phyloP scores from a whole-genome alignment of 2,797 vertebrate genomes.

The Paguma larvata region DNA sequence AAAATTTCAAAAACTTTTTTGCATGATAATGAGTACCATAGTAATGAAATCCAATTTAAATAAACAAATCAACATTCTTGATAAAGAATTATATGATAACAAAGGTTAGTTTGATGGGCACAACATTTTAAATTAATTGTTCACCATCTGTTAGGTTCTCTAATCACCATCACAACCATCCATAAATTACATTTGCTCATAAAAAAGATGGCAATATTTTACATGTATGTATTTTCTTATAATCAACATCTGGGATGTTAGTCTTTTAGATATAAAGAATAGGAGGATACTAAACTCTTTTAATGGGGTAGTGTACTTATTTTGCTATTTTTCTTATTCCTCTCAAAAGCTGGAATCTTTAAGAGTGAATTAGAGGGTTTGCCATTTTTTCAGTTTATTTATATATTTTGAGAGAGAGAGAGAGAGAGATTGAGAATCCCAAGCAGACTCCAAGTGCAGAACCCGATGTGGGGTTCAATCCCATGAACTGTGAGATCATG shows the following conservation, averaged over 20 bases:
- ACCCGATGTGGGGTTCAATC: too few species aligned
- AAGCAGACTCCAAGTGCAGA: too few species aligned
- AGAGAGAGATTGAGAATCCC: too few species aligned
- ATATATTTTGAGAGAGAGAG: too few species aligned
- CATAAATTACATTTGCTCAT: conserved; percentile 77
- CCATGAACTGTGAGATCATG: too few species aligned
- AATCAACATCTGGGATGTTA: conserved; percentile 37
- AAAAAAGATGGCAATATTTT: conserved; percentile 67
- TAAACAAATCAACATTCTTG: conserved; percentile 37
- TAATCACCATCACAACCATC: conserved; percentile 63
- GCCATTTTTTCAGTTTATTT: background rate
- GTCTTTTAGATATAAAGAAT: conserved; percentile 57
- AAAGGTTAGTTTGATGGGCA: conserved; percentile 73
- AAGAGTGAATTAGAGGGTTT: background rate
- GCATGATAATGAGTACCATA: background rate
- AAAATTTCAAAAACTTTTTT: conserved; percentile 38
- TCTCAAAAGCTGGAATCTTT: background rate
- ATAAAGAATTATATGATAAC: conserved; percentile 60
- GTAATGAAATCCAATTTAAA: conserved; percentile 37
- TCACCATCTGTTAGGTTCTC: conserved; percentile 70
- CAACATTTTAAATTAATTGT: conserved; percentile 76
- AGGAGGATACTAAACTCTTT: background rate
- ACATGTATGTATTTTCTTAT: conserved; percentile 58
- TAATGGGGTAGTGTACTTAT: background rate
- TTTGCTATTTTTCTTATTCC: background rate